Evolutionary conservation across 2,113 vertebrate genomes (phyloP), one percentile per base, ranked within the genome.

Genomic region (Vireo altiloquus): DNA sequence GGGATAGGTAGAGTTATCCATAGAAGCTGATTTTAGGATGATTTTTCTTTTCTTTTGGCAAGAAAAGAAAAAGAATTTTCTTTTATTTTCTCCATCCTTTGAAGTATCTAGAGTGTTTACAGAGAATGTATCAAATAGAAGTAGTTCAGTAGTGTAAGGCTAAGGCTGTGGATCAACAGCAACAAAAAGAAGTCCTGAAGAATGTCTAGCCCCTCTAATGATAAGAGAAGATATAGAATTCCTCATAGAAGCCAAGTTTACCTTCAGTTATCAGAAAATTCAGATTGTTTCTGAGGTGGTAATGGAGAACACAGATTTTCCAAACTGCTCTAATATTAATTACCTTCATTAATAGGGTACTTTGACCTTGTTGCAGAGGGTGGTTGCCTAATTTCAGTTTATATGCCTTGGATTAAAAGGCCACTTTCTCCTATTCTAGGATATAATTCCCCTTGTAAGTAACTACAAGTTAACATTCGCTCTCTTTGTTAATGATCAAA

Each of bases 251-350:
- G 3, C 23, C 23, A 59, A 21, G 3, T 94, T 96, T 42, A 54
- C 16, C 25, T 66, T 63, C 2, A 15, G 4, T 63, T 84, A 35
- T 74, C 11, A 68, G 61, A 64, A 66, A 87, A 87, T 20, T 37
- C 1, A 1, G 7, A 9, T 15, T 56, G 1, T 31, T 87, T 28
- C 72, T 53, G 18, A 49, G 24, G 4, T 1, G 0, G 1, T 42
- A 84, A 61, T 35, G 42, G 35, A 59, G 46, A 91, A 87, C 35
- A 4, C 5, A 52, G 20, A 5, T 66, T 89, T 87, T 30, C 30
- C 11, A 87, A 61, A 56, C 15, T 37, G 33, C 5, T 90, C 17
- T 50, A 70, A 7, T 44, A 60, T 49, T 88, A 49, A 64, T 68
- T 64, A n/a, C 7, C 5, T 71, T 72, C 28, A 74, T 50, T 69